Percentiles rank a stretch among this genome's conserved stretches.
phyloP scores from a whole-genome alignment of 1,140 invertebrate genomes.

The Drosophila eugracilis region DNA sequence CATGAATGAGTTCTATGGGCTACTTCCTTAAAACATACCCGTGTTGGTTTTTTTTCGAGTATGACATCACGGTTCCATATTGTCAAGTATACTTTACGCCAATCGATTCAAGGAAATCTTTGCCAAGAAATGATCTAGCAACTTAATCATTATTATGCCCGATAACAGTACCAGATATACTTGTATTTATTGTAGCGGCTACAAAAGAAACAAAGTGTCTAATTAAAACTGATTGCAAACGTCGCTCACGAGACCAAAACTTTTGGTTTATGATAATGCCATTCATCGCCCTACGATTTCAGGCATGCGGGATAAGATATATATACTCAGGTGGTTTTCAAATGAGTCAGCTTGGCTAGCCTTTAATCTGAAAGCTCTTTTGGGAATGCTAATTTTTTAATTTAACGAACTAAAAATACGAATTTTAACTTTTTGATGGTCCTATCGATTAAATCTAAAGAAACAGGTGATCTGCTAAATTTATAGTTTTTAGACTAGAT shows the following conservation, averaged over 20 bases:
- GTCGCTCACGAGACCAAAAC: constrained; percentile 27
- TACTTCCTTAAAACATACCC: background rate
- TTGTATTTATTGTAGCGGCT: constrained; percentile 25
- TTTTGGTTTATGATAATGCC: background rate
- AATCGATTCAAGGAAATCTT: constrained; percentile 43
- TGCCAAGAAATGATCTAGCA: constrained; percentile 12
- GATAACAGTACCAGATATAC: constrained; percentile 20
- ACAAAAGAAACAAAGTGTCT: constrained; percentile 20
- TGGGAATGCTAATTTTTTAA: background rate
- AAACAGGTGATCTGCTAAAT: background rate
- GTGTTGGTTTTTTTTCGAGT: background rate
- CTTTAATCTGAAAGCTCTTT: background rate
- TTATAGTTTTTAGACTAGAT: constrained; percentile 1
- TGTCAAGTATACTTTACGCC: background rate
- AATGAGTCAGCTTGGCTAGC: background rate
- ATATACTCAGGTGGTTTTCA: background rate
- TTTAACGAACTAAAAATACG: too few species aligned
- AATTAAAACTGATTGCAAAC: constrained; percentile 53
- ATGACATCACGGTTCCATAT: constrained; percentile 25
- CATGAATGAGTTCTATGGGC: constrained; percentile 17
- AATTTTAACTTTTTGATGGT: background rate
- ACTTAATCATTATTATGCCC: constrained; percentile 18
- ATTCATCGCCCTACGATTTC: constrained; percentile 1
- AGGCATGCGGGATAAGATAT: constrained; percentile 2
- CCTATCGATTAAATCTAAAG: background rate